Percentiles rank a stretch among this genome's conserved stretches.
Evolutionary conservation across 2,113 vertebrate genomes (phyloP).

Genomic region (Empidonax alnorum): DNA sequence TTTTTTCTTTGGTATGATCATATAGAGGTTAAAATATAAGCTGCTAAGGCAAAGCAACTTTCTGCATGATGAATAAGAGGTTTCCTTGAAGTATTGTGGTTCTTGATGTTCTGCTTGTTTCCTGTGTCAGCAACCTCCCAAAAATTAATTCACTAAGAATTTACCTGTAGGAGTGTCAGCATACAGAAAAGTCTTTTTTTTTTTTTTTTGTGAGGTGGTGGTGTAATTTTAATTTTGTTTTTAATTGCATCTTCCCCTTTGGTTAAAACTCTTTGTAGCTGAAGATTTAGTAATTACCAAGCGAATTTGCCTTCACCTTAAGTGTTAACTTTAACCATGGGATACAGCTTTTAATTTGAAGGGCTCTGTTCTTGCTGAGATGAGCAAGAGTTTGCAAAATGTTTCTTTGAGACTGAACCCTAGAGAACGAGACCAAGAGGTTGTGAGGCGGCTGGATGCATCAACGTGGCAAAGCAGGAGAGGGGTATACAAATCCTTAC

Average conservation of each 20-base stretch:
- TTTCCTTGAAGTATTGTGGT: background rate
- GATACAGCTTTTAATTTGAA: background rate
- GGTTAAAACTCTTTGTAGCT: background rate
- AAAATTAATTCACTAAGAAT: slow-evolving; percentile 47
- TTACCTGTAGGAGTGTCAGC: background rate
- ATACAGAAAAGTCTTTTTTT: background rate
- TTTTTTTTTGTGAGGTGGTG: too few relatives aligned
- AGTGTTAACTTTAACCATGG: background rate
- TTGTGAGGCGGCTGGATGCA: background rate
- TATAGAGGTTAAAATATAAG: background rate
- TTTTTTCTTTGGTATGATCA: background rate
- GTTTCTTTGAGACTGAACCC: background rate
- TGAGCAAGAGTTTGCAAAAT: background rate
- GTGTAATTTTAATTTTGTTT: background rate
- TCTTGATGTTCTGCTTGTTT: slow-evolving; percentile 19
- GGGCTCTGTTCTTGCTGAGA: background rate
- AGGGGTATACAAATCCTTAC: background rate
- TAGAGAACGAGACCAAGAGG: background rate
- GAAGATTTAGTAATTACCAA: background rate
- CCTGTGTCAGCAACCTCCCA: background rate
- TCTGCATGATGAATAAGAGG: background rate
- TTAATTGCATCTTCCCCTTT: background rate
- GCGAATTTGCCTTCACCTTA: fast-evolving
- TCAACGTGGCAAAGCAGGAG: background rate
- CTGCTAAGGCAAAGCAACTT: background rate